phyloP scores from a whole-genome alignment of 1,140 invertebrate genomes.

The Drosophila subpulchrella region DNA sequence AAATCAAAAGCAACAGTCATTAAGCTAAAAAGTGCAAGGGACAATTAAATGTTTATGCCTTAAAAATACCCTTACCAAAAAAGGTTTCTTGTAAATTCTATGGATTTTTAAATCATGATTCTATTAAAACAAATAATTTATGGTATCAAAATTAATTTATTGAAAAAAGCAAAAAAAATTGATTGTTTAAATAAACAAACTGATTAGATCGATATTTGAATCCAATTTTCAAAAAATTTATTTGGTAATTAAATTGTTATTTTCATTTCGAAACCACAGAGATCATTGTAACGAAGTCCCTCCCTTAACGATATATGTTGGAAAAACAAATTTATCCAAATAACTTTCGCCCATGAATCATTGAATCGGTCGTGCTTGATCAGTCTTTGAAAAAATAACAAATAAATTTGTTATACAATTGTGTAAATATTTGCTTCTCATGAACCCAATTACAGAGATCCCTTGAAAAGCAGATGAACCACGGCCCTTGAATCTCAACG shows the following conservation, averaged over 20 bases:
- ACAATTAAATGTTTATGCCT: conserved; percentile 33
- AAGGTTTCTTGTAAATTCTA: neutral
- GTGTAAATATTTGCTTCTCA: conserved; percentile 45
- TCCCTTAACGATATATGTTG: neutral
- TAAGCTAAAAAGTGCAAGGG: conserved; percentile 18
- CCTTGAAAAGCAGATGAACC: conserved; percentile 29
- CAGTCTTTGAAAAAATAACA: conserved; percentile 8
- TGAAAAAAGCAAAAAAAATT: neutral
- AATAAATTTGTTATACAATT: conserved; percentile 46
- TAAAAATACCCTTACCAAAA: conserved; percentile 11
- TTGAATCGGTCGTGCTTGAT: conserved; percentile 29
- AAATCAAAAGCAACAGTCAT: conserved; percentile 31
- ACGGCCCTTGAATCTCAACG: conserved; percentile 24
- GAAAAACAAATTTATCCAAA: conserved; percentile 5
- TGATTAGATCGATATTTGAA: neutral
- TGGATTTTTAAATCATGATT: no score
- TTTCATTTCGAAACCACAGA: neutral
- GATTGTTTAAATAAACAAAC: neutral
- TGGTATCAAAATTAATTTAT: no score
- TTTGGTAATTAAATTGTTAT: neutral
- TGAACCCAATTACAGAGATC: conserved; percentile 42
- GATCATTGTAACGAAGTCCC: neutral
- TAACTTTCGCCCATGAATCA: conserved; percentile 25
- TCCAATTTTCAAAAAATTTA: neutral
- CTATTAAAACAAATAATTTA: no score